phyloP scores from a whole-genome alignment of 2,888 invertebrate species.

The Amiota minor region DNA sequence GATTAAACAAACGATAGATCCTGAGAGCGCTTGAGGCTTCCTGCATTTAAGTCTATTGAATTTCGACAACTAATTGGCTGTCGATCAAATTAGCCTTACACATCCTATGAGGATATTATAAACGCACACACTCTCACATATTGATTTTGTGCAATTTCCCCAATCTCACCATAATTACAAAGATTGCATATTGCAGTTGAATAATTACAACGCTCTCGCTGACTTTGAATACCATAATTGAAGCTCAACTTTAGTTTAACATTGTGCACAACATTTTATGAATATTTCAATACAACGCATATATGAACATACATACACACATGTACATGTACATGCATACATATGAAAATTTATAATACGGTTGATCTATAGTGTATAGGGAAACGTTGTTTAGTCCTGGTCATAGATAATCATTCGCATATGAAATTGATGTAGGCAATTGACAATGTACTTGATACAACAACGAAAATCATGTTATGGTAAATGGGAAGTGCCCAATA shows the following conservation, averaged over 20 bases:
- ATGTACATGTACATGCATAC: neutral
- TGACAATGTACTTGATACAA: too few relatives aligned
- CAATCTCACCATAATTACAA: neutral
- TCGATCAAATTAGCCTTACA: conserved; percentile 20
- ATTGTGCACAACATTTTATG: conserved; percentile 2
- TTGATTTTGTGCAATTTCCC: neutral
- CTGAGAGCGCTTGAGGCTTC: neutral
- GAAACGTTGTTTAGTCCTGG: neutral
- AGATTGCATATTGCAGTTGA: conserved; percentile 8
- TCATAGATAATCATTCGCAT: neutral
- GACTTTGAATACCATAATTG: conserved; percentile 10
- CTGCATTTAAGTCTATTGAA: conserved; percentile 13
- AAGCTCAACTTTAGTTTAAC: neutral
- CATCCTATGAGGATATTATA: conserved; percentile 27
- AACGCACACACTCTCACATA: neutral
- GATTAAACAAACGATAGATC: neutral
- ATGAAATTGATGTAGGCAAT: too few relatives aligned
- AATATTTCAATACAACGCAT: conserved; percentile 8
- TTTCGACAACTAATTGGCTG: conserved; percentile 14
- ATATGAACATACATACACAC: neutral
- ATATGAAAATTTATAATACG: neutral
- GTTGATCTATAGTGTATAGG: neutral
- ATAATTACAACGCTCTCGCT: conserved; percentile 1
- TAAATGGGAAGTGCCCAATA: too few relatives aligned
- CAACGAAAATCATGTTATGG: too few relatives aligned